phyloP scores from a whole-genome alignment of 2,113 vertebrate species.

The Ciconia maguari region DNA sequence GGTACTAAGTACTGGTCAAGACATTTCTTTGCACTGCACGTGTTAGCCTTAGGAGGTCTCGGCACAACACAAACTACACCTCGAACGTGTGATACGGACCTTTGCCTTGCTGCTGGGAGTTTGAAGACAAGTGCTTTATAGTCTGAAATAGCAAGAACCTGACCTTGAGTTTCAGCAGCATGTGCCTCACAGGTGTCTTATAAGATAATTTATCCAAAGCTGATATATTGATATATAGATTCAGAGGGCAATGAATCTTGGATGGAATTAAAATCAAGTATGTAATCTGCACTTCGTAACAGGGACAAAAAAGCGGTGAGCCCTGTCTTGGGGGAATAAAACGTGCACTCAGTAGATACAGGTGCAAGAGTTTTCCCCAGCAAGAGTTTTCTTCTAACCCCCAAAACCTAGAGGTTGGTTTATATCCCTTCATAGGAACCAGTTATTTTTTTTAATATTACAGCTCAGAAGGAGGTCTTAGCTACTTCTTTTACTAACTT shows the following conservation, averaged over 20 bases:
- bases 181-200: neutral
- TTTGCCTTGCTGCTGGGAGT: neutral
- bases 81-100: neutral
- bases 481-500: neutral
- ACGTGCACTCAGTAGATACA: neutral
- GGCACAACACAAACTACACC: neutral
- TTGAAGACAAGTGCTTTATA: neutral
- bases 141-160: neutral
- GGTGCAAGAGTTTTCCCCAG: neutral
- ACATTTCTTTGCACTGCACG: neutral
- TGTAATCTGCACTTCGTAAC: neutral
- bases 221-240: neutral
- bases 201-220: neutral
- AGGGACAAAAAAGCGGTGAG: neutral
- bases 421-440: neutral
- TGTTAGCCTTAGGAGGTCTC: neutral
- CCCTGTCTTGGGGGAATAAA: neutral
- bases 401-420: neutral
- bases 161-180: neutral
- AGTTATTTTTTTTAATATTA: neutral
- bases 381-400: neutral
- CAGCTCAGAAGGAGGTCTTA: neutral
- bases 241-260: neutral
- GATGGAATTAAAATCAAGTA: neutral
- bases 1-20: neutral